Conservation (phyloP, 2,888 invertebrate species). For the Temnothorax unifasciatus region DNA sequence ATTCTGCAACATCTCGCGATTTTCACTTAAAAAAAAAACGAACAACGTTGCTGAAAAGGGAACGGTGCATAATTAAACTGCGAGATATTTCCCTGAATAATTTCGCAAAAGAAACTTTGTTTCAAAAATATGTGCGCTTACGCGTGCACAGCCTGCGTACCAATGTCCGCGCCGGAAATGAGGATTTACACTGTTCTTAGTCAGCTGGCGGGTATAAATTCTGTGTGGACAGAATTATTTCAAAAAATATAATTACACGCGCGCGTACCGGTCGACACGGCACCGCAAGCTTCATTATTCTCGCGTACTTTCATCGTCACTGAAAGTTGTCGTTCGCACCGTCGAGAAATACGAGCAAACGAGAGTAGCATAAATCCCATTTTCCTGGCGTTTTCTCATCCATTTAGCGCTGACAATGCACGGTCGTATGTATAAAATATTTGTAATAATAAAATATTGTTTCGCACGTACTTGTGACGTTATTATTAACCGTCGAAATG, state of each 20-base stretch:
- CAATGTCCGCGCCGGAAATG: constrained; percentile 48
- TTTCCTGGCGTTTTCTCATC: constrained; percentile 20
- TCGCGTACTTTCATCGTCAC: constrained; percentile 34
- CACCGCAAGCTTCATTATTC: constrained; percentile 43
- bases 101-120: constrained; percentile 39
- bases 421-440: constrained; percentile 9
- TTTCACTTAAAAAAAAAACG: not conserved
- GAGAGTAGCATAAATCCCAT: constrained; percentile 32
- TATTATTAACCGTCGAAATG: constrained; percentile 18
- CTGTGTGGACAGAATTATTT: constrained; percentile 42
- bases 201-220: constrained; percentile 31
- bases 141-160: not conserved
- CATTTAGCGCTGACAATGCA: not conserved
- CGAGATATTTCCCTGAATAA: constrained; percentile 41
- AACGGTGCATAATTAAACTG: constrained; percentile 32
- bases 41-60: not conserved
- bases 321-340: constrained; percentile 36
- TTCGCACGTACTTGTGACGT: not conserved
- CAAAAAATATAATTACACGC: constrained; percentile 50
- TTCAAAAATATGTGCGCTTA: constrained; percentile 42
- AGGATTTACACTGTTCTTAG: constrained; percentile 52
- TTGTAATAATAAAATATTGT: constrained; percentile 25
- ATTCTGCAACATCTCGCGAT: constrained; percentile 21
- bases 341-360: constrained; percentile 38
- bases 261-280: constrained; percentile 12